phyloP scores from a whole-genome alignment of 2,113 vertebrate genomes.

The Varanus komodoensis region DNA sequence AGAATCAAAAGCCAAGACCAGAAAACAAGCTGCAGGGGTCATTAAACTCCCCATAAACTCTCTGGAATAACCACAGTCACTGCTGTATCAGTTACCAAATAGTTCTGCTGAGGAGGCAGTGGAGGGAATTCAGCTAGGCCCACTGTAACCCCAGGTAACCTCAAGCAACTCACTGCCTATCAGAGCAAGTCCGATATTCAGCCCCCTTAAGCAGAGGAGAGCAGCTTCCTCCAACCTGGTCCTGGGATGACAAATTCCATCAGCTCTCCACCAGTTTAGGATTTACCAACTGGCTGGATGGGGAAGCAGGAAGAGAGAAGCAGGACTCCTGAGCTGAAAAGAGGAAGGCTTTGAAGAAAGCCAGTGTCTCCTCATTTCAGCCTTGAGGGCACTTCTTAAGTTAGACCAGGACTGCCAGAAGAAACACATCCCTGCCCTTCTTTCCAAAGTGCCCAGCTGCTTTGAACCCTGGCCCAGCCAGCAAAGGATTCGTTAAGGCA shows the following conservation, averaged over 20 bases:
- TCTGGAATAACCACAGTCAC: no score
- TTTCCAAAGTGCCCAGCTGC: background rate
- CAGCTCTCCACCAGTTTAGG: no score
- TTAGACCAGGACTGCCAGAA: background rate
- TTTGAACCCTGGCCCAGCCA: background rate
- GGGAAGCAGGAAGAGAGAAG: background rate
- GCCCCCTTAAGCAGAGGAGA: no score
- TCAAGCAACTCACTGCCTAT: background rate
- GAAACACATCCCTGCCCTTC: background rate
- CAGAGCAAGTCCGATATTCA: background rate
- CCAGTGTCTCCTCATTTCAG: no score
- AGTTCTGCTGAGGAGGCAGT: background rate
- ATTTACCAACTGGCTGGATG: background rate
- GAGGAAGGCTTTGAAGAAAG: background rate
- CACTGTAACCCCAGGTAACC: background rate
- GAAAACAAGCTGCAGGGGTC: background rate
- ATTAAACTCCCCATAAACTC: background rate
- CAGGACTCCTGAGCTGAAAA: background rate
- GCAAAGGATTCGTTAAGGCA: no score
- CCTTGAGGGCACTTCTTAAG: background rate
- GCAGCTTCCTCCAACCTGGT: no score
- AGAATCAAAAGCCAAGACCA: constrained; percentile 14
- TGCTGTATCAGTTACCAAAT: background rate
- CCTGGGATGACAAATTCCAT: no score
- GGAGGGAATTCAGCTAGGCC: background rate